Base-by-base conservation (phyloP, 2,113 vertebrate genomes). In the Plecturocebus donacophilus region DNA sequence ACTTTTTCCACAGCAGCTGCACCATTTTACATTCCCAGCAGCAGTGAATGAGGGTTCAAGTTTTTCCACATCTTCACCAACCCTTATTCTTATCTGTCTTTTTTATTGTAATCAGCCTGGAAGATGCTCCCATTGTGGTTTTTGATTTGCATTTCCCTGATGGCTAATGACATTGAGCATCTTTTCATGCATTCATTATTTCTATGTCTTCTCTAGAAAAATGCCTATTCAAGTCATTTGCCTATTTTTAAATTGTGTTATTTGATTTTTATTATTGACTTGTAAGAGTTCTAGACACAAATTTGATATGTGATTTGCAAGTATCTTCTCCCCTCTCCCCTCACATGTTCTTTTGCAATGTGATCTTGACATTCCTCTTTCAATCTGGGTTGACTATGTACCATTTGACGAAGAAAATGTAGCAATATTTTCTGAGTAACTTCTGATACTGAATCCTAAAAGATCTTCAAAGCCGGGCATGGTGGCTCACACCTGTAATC, bases 81-180 rank as follows among this genome's bases (percentile, higher is more conserved):
- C 9, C 20, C 32, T 73, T 84, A 1, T 79, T 93, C 49, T 38
- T 68, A 70, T 54, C 32, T 86, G 5, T 47, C 54, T 76, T 76
- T 92, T 87, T 92, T 83, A 49, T 80, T 58, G n/a, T 71, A n/a
- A 14, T n/a, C 13, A 79, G 92, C 38, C 75, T 70, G 27, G 27
- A 77, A 45, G 45, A 20, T 68, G 30, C 9, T 89, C 42, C 61
- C 30, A 49, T 27, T 94, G 40, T 86, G 83, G 12, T 56, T 84
- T 68, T 94, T 94, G 38, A 54, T 94, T 86, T 87, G 21, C 17
- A 40, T 93, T 90, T 97, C 7, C 47, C 83, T 75, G 14, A 30
- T 54, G 6, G 25, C 3, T 93, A 56, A 76, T 58, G 25, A 87
- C 14, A 14, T 54, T 91, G 40, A 68, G 3, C 40, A 80, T 90